Evolutionary conservation across 1,140 invertebrate genomes (phyloP), one percentile per base, ranked within the genome.

Genomic region (Bombus difficillimus): DNA sequence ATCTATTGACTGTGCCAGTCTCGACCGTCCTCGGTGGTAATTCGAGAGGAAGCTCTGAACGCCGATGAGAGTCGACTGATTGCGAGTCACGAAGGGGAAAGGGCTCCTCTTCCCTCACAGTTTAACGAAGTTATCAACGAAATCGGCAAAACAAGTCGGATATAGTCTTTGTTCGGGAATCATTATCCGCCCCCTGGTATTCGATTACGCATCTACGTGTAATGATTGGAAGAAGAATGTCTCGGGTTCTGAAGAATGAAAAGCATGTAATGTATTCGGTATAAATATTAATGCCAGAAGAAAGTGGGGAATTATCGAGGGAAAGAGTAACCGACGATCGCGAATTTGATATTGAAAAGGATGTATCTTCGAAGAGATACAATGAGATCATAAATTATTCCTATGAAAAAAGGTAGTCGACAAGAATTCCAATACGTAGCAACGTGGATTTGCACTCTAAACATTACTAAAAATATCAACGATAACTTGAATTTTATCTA

Each of bases 1-100:
- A 59, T 39, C 43, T 53, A 43, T 89, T 72, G 81, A 76, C 77
- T 85, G 47, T 72, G 39, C 34, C 81, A 64, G 28, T 57, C 68
- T 83, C 68, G 34, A 71, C 15, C 28, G 62, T 76, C 68, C 82
- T 85, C 74, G 73, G 62, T 62, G 71, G 76, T 89, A 89, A 89
- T 89, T 89, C 76, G 76, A 89, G 85, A 86, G 88, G 80, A 89
- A 89, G 84, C 80, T 89, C 81, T 72, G 87, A 80, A 80, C 87
- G 79, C 28, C 79, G 62, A 82, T 57, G 78, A 89, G 88, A 89
- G 85, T 82, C 79, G 88, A 79, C 83, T 89, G 88, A 89, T 89
- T 88, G 87, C 87, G 80, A 89, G 88, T 80, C 87, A 86, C 84
- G 71, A 64, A 76, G 87, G 80, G 86, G 84, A 77, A 83, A 68